Conservation (phyloP, 2,113 vertebrate genomes). For the Gymnobelideus leadbeateri region DNA sequence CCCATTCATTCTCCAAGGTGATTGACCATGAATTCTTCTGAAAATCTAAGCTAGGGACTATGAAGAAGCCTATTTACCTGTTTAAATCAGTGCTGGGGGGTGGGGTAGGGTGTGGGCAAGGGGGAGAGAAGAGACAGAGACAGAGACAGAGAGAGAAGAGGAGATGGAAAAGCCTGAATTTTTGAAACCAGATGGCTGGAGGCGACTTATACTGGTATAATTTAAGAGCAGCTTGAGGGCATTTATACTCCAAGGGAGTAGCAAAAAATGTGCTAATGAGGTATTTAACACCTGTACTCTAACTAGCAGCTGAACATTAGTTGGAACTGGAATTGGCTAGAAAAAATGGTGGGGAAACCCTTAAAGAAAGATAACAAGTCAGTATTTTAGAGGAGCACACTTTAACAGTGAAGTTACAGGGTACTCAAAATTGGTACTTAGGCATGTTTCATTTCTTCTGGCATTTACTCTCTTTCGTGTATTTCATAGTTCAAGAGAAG, state of each 20-base stretch:
- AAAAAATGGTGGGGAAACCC: background rate
- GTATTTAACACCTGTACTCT: slow-evolving; percentile 52
- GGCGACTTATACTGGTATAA: background rate
- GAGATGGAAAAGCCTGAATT: background rate
- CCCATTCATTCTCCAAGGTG: background rate
- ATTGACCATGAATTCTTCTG: background rate
- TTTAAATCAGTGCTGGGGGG: background rate
- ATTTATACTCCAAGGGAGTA: slow-evolving; percentile 49
- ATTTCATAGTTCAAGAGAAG: background rate
- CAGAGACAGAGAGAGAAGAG: background rate
- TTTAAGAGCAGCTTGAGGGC: slow-evolving; percentile 49
- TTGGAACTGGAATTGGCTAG: slow-evolving; percentile 11
- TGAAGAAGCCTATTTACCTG: slow-evolving; percentile 3
- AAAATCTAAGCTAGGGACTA: background rate
- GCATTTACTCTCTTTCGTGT: background rate
- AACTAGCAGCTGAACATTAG: slow-evolving; percentile 30
- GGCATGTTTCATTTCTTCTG: background rate
- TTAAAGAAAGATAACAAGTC: background rate
- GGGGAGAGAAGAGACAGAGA: slow-evolving; percentile 21
- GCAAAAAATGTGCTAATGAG: slow-evolving; percentile 54
- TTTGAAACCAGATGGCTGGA: slow-evolving; percentile 22
- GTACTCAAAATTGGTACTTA: background rate
- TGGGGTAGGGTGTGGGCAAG: background rate
- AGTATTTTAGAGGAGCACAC: background rate
- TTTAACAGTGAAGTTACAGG: background rate